phyloP scores from a whole-genome alignment of 2,888 invertebrate genomes.

The Neoscelio sp. region DNA sequence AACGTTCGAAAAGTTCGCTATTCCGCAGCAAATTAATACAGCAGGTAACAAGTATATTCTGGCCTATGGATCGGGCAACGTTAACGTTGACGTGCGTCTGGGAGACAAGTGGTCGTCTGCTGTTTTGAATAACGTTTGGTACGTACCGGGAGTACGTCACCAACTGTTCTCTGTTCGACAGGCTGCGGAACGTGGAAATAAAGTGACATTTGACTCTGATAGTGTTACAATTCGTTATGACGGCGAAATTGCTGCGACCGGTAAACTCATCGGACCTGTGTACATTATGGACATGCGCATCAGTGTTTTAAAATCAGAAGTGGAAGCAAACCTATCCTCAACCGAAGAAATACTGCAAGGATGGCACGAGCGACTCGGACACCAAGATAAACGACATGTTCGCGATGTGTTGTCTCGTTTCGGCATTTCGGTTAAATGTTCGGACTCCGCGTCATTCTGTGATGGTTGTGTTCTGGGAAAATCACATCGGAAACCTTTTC shows the following conservation, averaged over 20 bases:
- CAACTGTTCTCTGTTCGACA: slow-evolving; percentile 66
- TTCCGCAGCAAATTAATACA: too few species aligned
- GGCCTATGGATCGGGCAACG: slow-evolving; percentile 30
- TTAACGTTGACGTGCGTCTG: slow-evolving; percentile 5
- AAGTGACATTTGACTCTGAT: slow-evolving; percentile 42
- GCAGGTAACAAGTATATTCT: slow-evolving; percentile 46
- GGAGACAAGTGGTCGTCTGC: slow-evolving; percentile 31
- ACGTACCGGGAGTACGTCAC: slow-evolving; percentile 41
- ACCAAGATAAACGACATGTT: slow-evolving; percentile 70
- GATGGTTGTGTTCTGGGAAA: slow-evolving; percentile 52
- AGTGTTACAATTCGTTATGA: slow-evolving; percentile 50
- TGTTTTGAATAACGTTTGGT: slow-evolving; percentile 46
- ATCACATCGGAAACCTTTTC: slow-evolving; percentile 41
- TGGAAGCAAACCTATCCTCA: slow-evolving; percentile 56
- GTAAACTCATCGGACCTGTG: slow-evolving; percentile 13
- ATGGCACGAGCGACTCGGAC: slow-evolving; percentile 68
- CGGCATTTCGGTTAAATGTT: slow-evolving; percentile 58
- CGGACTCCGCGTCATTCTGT: slow-evolving; percentile 66
- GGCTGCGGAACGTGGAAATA: slow-evolving; percentile 61
- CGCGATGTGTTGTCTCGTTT: slow-evolving; percentile 62
- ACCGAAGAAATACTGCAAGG: slow-evolving; percentile 66
- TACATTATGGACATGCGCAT: slow-evolving; percentile 67
- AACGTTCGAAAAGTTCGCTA: too few species aligned
- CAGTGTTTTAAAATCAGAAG: slow-evolving; percentile 37
- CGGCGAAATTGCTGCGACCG: slow-evolving; percentile 52